Evolutionary conservation across 2,888 invertebrate species (phyloP), one percentile per base, ranked within the genome.

Genomic region (Drosophila mimica): DNA sequence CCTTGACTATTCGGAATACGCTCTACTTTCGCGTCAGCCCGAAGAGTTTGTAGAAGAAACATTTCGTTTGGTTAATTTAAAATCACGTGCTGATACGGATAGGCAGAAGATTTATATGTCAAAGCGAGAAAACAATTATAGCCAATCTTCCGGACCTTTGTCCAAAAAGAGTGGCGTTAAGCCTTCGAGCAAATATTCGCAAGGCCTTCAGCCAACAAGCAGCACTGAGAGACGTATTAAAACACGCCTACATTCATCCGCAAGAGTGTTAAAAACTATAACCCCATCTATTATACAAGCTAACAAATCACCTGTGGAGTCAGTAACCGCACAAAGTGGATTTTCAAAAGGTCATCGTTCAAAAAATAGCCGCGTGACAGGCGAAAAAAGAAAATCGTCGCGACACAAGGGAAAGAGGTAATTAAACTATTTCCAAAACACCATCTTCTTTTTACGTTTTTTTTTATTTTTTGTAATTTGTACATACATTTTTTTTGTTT

Each of bases 181-280:
- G 91, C 97, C 97, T 87, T 96, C 96, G 57, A 97, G 97, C 46
- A 97, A 97, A 93, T 97, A 98, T 92, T 97, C 97, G 4, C 97
- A 98, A 93, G 96, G 97, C 13, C 93, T 97, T 36, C 97, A 97
- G 48, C 97, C 97, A 0, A 30, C 52, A 20, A 57, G 54, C 13
- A 96, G 95, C 89, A 93, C 96, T 46, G 93, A 95, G 68, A 94
- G 94, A 77, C 91, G 91, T 63, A 89, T 87, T 17, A 92, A 92
- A 68, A 95, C 95, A 74, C 94, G 95, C 49, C 95, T 96, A 0
- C 94, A 95, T 43, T 95, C 95, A 48, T 94, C 96, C 0, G 94
- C 95, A 63, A 94, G 96, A 86, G 96, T 97, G 68, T 91, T 96
- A 53, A 97, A 97, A 93, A 97, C 97, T 0, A 95, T 95, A n/a